Conservation (phyloP, 2,113 vertebrate species). For the Struthio camelus region DNA sequence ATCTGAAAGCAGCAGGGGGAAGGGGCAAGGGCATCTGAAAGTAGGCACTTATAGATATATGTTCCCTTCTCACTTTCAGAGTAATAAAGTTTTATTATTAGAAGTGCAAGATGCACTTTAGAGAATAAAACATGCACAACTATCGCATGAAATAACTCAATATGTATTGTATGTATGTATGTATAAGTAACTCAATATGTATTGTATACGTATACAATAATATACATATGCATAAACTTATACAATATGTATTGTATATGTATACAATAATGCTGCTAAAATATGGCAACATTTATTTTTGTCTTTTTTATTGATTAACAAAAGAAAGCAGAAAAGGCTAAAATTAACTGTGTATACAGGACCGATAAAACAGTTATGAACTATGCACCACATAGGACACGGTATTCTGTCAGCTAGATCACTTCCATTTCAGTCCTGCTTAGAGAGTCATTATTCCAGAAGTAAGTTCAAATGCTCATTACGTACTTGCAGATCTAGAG, state of each 20-base stretch:
- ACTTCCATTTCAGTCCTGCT: not conserved
- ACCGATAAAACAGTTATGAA: not conserved
- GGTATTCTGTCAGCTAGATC: not conserved
- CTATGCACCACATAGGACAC: not conserved
- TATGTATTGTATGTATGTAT: too few species aligned
- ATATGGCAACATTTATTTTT: not conserved
- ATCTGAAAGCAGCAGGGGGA: not conserved
- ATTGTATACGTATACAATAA: too few species aligned
- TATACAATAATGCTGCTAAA: not conserved
- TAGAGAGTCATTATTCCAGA: not conserved
- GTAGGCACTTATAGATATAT: not conserved
- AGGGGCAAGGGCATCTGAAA: not conserved
- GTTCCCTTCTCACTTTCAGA: not conserved
- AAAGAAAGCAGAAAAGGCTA: not conserved
- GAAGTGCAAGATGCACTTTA: not conserved
- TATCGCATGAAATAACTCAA: not conserved
- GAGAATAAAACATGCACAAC: not conserved
- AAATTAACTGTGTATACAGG: not conserved
- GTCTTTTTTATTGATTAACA: not conserved
- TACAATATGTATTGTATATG: too few species aligned
- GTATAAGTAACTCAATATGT: too few species aligned
- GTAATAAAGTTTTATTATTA: not conserved
- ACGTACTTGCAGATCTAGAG: not conserved
- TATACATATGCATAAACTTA: too few species aligned
- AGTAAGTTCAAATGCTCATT: too few species aligned